These are phyloP conservation scores for Mustela lutreola DNA, from an alignment of 2,113 vertebrate genomes.

Conservation along the genomic window DNA sequence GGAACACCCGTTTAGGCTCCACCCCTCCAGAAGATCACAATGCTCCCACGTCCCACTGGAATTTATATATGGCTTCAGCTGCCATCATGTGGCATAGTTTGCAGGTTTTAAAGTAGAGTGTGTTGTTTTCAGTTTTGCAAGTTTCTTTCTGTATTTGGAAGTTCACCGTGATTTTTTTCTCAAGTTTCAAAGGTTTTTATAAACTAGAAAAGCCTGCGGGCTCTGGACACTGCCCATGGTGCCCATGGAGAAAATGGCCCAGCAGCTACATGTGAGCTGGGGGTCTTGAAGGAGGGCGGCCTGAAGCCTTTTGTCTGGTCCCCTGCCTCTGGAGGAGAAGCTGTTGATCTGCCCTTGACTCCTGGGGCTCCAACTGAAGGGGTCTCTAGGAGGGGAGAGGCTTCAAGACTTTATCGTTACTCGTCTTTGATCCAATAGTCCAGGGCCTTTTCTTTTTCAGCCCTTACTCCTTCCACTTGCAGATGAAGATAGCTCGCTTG, in stretches of 20 bases:
- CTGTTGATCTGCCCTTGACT: background rate
- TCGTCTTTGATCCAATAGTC: background rate
- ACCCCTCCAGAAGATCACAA: accelerated
- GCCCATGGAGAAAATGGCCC: background rate
- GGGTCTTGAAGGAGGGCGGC: background rate
- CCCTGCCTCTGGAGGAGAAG: background rate
- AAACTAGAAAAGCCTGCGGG: background rate
- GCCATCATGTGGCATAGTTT: background rate
- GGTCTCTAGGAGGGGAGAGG: background rate
- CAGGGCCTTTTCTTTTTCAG: background rate
- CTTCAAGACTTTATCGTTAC: background rate
- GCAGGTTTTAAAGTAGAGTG: background rate
- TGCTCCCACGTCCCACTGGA: background rate
- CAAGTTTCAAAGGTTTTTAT: constrained; percentile 7
- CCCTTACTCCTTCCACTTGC: background rate
- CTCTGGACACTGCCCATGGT: background rate
- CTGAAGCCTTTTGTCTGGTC: background rate
- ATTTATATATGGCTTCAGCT: background rate
- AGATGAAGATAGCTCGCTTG: background rate
- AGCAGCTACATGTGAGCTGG: background rate
- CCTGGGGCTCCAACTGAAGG: background rate
- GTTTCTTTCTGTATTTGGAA: background rate
- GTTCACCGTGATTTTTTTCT: background rate
- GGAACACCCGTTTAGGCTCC: background rate
- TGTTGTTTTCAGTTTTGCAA: background rate